A percentile compares a stretch with the other conserved stretches of the same genome.
Evolutionary conservation across 1,140 invertebrate genomes (phyloP).

Genomic region (Pectinophora gossypiella): DNA sequence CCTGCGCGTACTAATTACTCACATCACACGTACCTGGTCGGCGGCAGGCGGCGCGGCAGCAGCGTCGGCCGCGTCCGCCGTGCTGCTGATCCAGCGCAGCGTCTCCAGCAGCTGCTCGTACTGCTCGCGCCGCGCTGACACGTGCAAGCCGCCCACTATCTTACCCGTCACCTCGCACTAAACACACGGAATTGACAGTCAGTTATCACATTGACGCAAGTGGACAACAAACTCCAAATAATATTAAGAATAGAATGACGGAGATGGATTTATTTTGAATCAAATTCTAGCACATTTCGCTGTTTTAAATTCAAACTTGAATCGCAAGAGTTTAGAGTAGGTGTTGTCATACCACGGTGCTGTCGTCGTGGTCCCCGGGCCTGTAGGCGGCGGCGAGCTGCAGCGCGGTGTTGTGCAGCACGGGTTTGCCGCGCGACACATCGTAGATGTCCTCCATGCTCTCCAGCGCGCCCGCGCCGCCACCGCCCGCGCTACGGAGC

Average conservation of each 20-base stretch:
- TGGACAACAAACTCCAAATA: too few relatives aligned
- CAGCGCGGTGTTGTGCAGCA: conserved; percentile 89
- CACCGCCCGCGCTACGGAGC: conserved; percentile 21
- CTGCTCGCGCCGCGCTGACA: conserved; percentile 89
- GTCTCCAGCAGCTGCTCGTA: conserved; percentile 93
- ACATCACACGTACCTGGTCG: background rate
- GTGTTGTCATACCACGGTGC: too few relatives aligned
- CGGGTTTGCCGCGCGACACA: conserved; percentile 81
- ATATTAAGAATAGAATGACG: too few relatives aligned
- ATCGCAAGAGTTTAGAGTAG: too few relatives aligned
- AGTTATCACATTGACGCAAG: too few relatives aligned
- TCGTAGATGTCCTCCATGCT: conserved; percentile 80
- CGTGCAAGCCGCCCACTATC: conserved; percentile 88
- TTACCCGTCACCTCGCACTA: conserved; percentile 82
- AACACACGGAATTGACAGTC: too few relatives aligned
- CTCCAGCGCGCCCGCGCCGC: conserved; percentile 45
- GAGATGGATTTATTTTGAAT: too few relatives aligned
- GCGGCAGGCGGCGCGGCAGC: conserved; percentile 25
- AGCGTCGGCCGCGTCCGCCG: conserved; percentile 21
- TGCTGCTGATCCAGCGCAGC: conserved; percentile 61
- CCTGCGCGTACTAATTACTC: too few relatives aligned
- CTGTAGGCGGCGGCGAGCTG: conserved; percentile 77
- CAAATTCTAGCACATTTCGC: too few relatives aligned
- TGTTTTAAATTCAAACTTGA: too few relatives aligned
- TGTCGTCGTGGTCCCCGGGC: conserved; percentile 34